Conservation (phyloP, 2,113 vertebrate species). For the Herpailurus yagouaroundi region DNA sequence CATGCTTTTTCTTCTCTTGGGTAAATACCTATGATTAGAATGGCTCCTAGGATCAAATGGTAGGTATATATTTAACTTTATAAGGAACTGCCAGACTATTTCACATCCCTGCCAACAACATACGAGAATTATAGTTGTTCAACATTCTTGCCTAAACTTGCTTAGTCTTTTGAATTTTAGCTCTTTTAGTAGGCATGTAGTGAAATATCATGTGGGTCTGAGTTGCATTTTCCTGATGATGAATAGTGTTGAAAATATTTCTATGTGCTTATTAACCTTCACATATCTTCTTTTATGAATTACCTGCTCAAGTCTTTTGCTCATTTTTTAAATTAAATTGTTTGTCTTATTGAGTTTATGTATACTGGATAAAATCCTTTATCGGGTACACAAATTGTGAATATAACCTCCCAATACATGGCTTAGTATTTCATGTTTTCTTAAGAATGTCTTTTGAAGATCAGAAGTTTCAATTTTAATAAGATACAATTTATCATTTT, state of each 20-base stretch:
- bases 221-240: neutral
- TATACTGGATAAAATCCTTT: neutral
- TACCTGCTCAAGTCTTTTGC: neutral
- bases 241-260: neutral
- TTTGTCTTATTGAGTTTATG: neutral
- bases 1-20: constrained; percentile 3
- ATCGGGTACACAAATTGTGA: neutral
- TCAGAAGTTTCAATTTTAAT: constrained; percentile 38
- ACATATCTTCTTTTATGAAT: constrained; percentile 17
- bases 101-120: neutral
- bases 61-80: neutral
- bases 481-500: constrained; percentile 11
- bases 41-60: neutral
- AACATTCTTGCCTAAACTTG: neutral
- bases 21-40: neutral
- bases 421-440: neutral
- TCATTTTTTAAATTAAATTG: neutral
- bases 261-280: neutral
- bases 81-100: neutral
- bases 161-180: constrained; percentile 26
- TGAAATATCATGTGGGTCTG: neutral
- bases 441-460: neutral
- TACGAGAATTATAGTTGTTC: neutral
- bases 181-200: neutral
- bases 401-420: neutral